phyloP scores from a whole-genome alignment of 2,888 invertebrate species.

The Palloptera scutellata region DNA sequence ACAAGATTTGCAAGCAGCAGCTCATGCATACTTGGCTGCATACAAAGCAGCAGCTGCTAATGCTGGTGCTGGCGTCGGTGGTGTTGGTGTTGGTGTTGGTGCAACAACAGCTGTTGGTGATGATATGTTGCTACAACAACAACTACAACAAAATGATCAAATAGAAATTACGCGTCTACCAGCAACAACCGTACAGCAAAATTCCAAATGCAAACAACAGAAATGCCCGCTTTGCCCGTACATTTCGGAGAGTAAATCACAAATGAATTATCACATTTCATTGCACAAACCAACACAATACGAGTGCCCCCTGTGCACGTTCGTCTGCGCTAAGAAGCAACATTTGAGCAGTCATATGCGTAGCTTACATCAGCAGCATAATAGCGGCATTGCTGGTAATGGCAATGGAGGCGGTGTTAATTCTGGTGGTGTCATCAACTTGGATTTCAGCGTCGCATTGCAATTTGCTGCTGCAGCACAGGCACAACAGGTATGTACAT shows the following conservation, averaged over 20 bases:
- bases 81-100: conserved; percentile 22
- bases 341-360: conserved; percentile 84
- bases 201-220: conserved; percentile 70
- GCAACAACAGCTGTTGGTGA: conserved; percentile 41
- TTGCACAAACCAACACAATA: conserved; percentile 72
- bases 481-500: conserved; percentile 53
- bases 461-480: conserved; percentile 53
- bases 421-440: conserved; percentile 31
- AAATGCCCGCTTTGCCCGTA: conserved; percentile 84
- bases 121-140: conserved; percentile 49
- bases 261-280: conserved; percentile 86
- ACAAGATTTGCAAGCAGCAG: conserved; percentile 55
- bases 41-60: conserved; percentile 51
- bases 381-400: conserved; percentile 20
- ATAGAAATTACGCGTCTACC: conserved; percentile 61
- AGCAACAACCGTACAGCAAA: conserved; percentile 28
- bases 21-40: conserved; percentile 52
- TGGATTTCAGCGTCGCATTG: conserved; percentile 52
- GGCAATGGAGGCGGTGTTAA: conserved; percentile 4
- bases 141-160: conserved; percentile 58
- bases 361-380: conserved; percentile 65
- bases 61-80: conserved; percentile 31
- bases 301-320: conserved; percentile 83
- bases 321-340: conserved; percentile 82
- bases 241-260: conserved; percentile 84